Evolutionary conservation across 2,113 vertebrate species (phyloP), one percentile per base, ranked within the genome.

Genomic region (Parus major): DNA sequence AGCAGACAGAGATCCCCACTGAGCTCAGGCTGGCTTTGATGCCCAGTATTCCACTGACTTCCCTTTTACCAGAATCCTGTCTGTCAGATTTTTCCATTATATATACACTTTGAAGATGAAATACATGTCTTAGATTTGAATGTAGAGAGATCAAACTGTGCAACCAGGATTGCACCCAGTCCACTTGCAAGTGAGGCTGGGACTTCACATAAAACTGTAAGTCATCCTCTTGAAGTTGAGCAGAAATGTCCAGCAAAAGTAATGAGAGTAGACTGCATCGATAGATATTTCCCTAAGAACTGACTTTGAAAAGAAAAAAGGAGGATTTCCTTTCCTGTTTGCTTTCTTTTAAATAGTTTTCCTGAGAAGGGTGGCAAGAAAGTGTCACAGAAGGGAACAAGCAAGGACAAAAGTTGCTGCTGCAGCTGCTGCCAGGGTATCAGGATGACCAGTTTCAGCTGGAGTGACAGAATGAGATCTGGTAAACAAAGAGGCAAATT

Each of bases 41-140:
- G 89, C 55, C 24, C 39, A 73, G 12, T 81, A 86, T 94, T 97
- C 92, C 46, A 76, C 39, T 93, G 78, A 88, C 59, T 85, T 87
- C 61, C 64, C 49, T 80, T 97, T 96, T 82, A 70, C 90, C 91
- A 96, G 75, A 71, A 94, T 55, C 25, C 41, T 50, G 8, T 88
- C 91, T 93, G 78, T 77, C 71, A 63, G 25, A 50, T 59, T 90
- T 90, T 92, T 77, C 71, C 41, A 44, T 93, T 77, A 81, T 83
- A 77, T 16, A 68, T 36, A 75, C 11, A 52, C 47, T 93, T 92
- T 88, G 92, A 94, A 93, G 91, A 85, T 94, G 64, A 97, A 97
- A 97, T 88, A 95, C 7, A 10, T 86, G 78, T 92, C 81, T 97
- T 70, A 76, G 61, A 81, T 97, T 91, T 97, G 87, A 96, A 96